A percentile compares a stretch with the other conserved stretches of the same genome.
Conservation (phyloP, 2,113 vertebrate genomes). For the Xenopus laevis region DNA sequence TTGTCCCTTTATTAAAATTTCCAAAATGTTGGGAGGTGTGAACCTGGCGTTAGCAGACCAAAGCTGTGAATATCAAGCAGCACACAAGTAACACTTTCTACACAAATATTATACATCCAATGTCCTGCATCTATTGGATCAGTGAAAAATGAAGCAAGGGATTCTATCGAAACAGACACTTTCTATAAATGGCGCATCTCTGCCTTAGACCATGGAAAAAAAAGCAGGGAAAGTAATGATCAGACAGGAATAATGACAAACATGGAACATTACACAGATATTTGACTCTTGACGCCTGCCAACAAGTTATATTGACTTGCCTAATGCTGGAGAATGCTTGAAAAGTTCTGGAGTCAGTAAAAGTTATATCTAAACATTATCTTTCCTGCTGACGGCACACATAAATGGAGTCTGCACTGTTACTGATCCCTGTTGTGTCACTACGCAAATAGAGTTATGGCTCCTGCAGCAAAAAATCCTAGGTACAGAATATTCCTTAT, state of each 20-base stretch:
- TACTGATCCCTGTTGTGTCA: too few relatives aligned
- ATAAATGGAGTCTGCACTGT: background rate
- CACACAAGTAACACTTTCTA: too few relatives aligned
- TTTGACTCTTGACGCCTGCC: conserved; percentile 20
- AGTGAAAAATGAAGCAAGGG: background rate
- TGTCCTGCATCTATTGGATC: background rate
- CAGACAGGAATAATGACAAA: conserved; percentile 29
- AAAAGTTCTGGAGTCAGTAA: background rate
- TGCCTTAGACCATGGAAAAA: background rate
- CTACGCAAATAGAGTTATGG: too few relatives aligned
- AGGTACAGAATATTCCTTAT: too few relatives aligned
- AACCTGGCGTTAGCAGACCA: too few relatives aligned
- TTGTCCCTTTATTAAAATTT: too few relatives aligned
- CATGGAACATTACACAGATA: conserved; percentile 26
- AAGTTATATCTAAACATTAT: conserved; percentile 19
- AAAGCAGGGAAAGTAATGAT: background rate
- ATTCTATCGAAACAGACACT: conserved; percentile 14
- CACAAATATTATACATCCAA: background rate
- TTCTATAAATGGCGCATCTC: conserved; percentile 23
- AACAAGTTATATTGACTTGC: conserved; percentile 21
- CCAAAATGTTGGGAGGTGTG: too few relatives aligned
- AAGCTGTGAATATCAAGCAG: too few relatives aligned
- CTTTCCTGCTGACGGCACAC: background rate
- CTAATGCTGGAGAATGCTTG: conserved; percentile 19
- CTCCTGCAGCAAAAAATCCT: too few relatives aligned